A percentile compares a stretch with the other conserved stretches of the same genome.
phyloP scores from a whole-genome alignment of 2,888 invertebrate genomes.

The Allacma fusca region DNA sequence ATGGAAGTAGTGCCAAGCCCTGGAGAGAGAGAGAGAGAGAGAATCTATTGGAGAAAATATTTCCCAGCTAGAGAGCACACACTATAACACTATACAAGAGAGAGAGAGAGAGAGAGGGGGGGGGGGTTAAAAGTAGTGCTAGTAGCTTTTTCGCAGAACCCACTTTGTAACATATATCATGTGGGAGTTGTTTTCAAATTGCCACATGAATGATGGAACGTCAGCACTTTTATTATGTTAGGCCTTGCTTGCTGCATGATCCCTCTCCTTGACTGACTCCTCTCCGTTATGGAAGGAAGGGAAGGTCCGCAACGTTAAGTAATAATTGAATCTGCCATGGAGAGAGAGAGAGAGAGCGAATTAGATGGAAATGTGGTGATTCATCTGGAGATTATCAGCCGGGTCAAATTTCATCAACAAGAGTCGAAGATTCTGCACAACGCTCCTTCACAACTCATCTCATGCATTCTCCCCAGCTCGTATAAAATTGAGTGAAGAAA shows the following conservation, averaged over 20 bases:
- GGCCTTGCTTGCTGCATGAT: neutral
- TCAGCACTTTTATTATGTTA: constrained; percentile 12
- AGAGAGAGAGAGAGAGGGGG: too few relatives aligned
- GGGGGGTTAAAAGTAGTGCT: too few relatives aligned
- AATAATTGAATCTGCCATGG: constrained; percentile 21
- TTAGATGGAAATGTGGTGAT: constrained; percentile 14
- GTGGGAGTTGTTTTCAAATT: neutral
- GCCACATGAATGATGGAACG: constrained; percentile 12
- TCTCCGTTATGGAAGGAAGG: too few relatives aligned
- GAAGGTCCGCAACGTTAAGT: neutral
- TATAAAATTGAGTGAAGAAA: too few relatives aligned
- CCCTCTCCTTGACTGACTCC: too few relatives aligned
- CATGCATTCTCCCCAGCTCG: too few relatives aligned
- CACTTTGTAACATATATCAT: neutral
- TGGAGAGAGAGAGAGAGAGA: too few relatives aligned
- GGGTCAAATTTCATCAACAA: constrained; percentile 27
- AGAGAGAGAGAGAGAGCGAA: neutral
- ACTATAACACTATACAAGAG: too few relatives aligned
- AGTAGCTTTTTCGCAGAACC: too few relatives aligned
- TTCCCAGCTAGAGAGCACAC: too few relatives aligned
- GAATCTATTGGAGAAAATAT: too few relatives aligned
- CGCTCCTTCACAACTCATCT: neutral
- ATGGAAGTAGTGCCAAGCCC: too few relatives aligned
- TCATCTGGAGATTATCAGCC: constrained; percentile 21
- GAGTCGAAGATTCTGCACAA: neutral